Evolutionary conservation across 2,113 vertebrate genomes (phyloP).

Genomic region (Chamaea fasciata): DNA sequence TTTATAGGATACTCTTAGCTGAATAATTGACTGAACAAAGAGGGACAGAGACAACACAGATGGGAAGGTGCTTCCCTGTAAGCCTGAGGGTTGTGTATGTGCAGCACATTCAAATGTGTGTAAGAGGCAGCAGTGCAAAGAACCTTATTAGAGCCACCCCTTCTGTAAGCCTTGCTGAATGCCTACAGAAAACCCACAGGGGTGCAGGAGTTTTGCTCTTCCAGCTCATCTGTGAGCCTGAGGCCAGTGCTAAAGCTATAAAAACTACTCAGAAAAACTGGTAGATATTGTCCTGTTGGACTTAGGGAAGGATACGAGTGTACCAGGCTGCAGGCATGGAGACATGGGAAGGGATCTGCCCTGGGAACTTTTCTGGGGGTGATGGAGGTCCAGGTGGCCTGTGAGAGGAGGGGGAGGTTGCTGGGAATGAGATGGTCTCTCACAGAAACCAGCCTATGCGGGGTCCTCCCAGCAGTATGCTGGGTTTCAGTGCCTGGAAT

Average conservation of each 20-base stretch:
- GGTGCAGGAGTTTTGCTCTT: not conserved
- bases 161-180: not conserved
- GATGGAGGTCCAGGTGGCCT: not conserved
- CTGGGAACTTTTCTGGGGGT: not conserved
- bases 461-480: not conserved
- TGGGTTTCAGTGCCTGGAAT: not conserved
- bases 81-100: not conserved
- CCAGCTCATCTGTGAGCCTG: not conserved
- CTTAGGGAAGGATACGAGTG: not conserved
- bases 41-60: not conserved
- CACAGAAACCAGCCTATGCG: not conserved
- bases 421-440: not conserved
- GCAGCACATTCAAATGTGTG: not conserved
- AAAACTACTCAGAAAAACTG: not conserved
- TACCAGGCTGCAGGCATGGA: not conserved
- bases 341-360: not conserved
- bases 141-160: not conserved
- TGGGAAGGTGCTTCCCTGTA: not conserved
- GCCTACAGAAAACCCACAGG: not conserved
- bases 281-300: not conserved
- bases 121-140: not conserved
- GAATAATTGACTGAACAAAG: not conserved
- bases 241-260: not conserved
- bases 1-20: not conserved
- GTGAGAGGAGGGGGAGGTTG: accelerated